Conservation (phyloP, 2,888 invertebrate species). For the Dorcus hopei region DNA sequence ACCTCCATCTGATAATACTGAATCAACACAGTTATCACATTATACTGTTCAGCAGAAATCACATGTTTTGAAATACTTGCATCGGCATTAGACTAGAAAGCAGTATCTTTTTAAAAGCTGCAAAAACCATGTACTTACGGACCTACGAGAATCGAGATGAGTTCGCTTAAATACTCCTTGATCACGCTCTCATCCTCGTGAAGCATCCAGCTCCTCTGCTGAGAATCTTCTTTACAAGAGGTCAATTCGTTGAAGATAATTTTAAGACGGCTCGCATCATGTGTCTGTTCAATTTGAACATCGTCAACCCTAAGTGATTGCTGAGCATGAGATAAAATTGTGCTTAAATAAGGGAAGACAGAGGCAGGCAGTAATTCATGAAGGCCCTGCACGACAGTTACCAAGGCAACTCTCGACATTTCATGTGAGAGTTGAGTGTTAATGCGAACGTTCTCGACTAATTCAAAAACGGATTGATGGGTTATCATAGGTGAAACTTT, state of each 20-base stretch:
- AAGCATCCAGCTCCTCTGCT: conserved; percentile 92
- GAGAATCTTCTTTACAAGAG: conserved; percentile 90
- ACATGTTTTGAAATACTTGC: conserved; percentile 82
- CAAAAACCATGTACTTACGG: neutral
- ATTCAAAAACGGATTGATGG: conserved; percentile 65
- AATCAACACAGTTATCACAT: conserved; percentile 78
- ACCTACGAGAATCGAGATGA: conserved; percentile 77
- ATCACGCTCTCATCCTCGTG: conserved; percentile 92
- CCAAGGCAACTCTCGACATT: conserved; percentile 79
- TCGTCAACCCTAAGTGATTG: conserved; percentile 61
- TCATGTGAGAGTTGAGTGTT: conserved; percentile 85
- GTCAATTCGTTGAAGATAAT: conserved; percentile 81
- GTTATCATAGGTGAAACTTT: conserved; percentile 51
- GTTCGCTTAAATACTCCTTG: conserved; percentile 76
- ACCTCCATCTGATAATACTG: conserved; percentile 97
- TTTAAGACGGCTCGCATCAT: conserved; percentile 79
- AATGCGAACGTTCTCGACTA: conserved; percentile 75
- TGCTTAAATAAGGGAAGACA: conserved; percentile 58
- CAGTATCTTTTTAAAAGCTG: conserved; percentile 3
- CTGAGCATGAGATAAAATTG: conserved; percentile 57
- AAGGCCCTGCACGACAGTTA: conserved; percentile 64
- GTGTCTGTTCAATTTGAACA: conserved; percentile 71
- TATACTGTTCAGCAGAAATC: conserved; percentile 79
- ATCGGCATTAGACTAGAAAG: conserved; percentile 83
- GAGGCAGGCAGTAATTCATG: conserved; percentile 58